Base-by-base conservation (phyloP, 2,888 invertebrate genomes). In the Sphaerophoria taeniata region DNA sequence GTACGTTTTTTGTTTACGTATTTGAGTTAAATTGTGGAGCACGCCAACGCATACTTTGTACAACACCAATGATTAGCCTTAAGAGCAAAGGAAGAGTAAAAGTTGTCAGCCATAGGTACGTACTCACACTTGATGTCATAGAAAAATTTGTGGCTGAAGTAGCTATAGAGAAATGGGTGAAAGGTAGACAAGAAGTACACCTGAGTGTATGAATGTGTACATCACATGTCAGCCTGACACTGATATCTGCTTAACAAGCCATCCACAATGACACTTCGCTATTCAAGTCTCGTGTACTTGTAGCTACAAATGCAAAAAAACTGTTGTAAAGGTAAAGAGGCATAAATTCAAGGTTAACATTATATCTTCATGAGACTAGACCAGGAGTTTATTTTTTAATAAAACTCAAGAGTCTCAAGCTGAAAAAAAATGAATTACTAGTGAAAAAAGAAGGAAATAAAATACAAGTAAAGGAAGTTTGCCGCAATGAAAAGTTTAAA, bases 281-380 rank as follows among this genome's bases (percentile, higher is more conserved):
- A 53, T 73, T 73, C 12, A 43, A 14, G 58, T 51, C 39, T 36
- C 9, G 5, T 73, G 11, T 53, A 14, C 33, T 56, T n/a, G n/a
- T n/a, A n/a, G n/a, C n/a, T n/a, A n/a, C n/a, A n/a, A n/a, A 36
- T 65, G 5, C 6, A n/a, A 34, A 34, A 34, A 34, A 14, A 34
- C 7, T 6, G 5, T n/a, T n/a, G n/a, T n/a, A n/a, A n/a, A 49
- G n/a, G 6, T n/a, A 34, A 14, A 33, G n/a, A 4, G 7, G 2
- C 34, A 34, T 56, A 16, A 75, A 39, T 56, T 75, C 75, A 75
- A 67, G 75, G 75, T 75, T 36, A 33, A 24, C n/a, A n/a, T n/a
- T 14, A 24, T 58, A n/a, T 34, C 0, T 43, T 43, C 39, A 43
- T 34, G 14, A 56, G 56, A 36, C 56, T 56, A 56, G 56, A 56